Evolutionary conservation across 2,113 vertebrate species (phyloP), one percentile per base, ranked within the genome.

Genomic region (Garra rufa): DNA sequence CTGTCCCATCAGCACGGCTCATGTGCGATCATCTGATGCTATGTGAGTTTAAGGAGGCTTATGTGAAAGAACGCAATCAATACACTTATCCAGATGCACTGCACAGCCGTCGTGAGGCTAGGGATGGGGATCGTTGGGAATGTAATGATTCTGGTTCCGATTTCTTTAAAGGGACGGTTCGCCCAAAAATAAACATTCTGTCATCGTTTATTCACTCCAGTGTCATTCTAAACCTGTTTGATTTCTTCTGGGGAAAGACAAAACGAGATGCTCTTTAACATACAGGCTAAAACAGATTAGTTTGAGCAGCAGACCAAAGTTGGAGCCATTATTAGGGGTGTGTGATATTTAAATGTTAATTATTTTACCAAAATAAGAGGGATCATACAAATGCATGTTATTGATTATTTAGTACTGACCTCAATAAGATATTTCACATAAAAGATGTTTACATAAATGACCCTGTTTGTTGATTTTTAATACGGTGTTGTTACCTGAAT

Each of bases 11-110:
- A 87, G 86, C 90, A 81, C 61, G 86, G 79, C 79, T 85, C 71
- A 87, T 30, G 86, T 52, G 83, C 43, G 83, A 63, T 83, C 87
- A 85, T 92, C 89, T 90, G 86, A 91, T 90, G 88, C 89, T 85
- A 85, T 61, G 74, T 34, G 82, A 70, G 83, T 85, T 82, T 15
- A n/a, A 46, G 19, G 59, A 85, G 17, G 75, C 1, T 44, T 73
- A n/a, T 41, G 28, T 30, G 11, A 61, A 67, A 46, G 71, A 67
- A 81, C 86, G 87, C 76, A 73, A 84, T 80, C 87, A 38, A 63
- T 80, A 78, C 83, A 75, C 76, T 86, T 87, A 79, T 85, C 81
- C 67, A 86, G 50, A 85, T 34, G 46, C 76, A 71, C 44, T 14
- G 34, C 69, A 70, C 9, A 71, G 69, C 8, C n/a, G 17, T 10